A percentile compares a stretch with the other conserved stretches of the same genome.
Evolutionary conservation across 1,140 invertebrate species (phyloP).

Genomic region (Conus ventricosus): DNA sequence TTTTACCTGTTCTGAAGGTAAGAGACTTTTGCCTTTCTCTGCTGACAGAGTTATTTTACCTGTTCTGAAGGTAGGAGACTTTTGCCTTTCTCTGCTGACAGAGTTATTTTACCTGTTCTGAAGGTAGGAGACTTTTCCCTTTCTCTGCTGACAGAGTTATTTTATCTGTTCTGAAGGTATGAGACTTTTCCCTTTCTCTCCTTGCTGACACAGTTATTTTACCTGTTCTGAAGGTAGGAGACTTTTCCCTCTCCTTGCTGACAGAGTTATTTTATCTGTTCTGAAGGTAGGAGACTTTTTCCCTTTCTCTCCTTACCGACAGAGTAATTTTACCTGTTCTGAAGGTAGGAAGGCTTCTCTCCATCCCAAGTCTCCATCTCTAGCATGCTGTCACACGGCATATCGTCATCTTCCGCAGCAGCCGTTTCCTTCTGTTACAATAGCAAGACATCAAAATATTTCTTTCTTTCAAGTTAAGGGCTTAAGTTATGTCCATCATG

Average conservation of each 20-base stretch:
- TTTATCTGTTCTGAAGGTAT: neutral
- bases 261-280: neutral
- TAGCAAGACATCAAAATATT: neutral
- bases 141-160: neutral
- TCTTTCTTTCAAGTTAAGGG: neutral
- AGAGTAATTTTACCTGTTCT: neutral
- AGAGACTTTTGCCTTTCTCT: neutral
- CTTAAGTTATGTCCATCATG: too few relatives aligned
- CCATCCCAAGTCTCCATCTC: slow-evolving; percentile 23
- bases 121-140: neutral
- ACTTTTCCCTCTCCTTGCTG: neutral
- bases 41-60: neutral
- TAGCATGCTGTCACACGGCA: slow-evolving; percentile 11
- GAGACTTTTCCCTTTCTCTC: neutral
- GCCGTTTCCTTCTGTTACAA: neutral
- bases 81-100: neutral
- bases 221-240: neutral
- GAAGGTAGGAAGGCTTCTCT: neutral
- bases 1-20: neutral
- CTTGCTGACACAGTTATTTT: neutral
- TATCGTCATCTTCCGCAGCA: neutral
- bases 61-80: neutral
- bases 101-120: neutral
- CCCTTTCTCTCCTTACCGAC: neutral
- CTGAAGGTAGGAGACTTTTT: neutral